Evolutionary conservation across 2,888 invertebrate genomes (phyloP), one percentile per base, ranked within the genome.

Genomic region (Mesorhabditis belari): DNA sequence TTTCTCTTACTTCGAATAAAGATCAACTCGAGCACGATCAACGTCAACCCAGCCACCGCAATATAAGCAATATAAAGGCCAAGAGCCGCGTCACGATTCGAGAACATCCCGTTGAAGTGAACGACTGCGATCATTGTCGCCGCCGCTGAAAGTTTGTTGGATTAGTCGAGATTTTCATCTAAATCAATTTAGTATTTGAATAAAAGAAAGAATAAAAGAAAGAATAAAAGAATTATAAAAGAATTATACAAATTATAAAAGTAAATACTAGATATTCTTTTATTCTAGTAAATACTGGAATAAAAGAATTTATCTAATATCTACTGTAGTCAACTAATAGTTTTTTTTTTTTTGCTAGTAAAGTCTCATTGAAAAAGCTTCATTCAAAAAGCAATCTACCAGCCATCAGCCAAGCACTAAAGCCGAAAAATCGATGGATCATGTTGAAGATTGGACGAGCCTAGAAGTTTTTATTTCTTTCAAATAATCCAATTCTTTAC

Each of bases 11-110:
- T 63, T 49, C 58, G 58, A 21, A 61, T 24, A 27, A 52, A 57
- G 49, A 71, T 57, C 0, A 72, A 5, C 57, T 71, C 65, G 23
- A 69, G 50, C 27, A 67, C 24, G 49, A 72, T 65, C 21, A 69
- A 58, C 12, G 61, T 57, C 49, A 69, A 49, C 21, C 62, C 71
- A 49, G 62, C 54, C 9, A 63, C 66, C 26, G 57, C 60, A 12
- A 72, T 51, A 59, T 63, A 72, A 24, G 70, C 71, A 57, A 72
- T 72, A 63, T 62, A 72, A 44, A 72, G 61, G 21, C 70, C 69
- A 12, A 64, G 49, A 23, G 70, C 70, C 3, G 70, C 69, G 26
- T 63, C 59, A 28, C 64, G 55, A 57, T 67, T 71, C 26, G 60
- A 60, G 64, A 71, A 72, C 61, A 65, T 63, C 6, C 55, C 23